phyloP scores from a whole-genome alignment of 2,797 vertebrate species.

The Melopsittacus undulatus region DNA sequence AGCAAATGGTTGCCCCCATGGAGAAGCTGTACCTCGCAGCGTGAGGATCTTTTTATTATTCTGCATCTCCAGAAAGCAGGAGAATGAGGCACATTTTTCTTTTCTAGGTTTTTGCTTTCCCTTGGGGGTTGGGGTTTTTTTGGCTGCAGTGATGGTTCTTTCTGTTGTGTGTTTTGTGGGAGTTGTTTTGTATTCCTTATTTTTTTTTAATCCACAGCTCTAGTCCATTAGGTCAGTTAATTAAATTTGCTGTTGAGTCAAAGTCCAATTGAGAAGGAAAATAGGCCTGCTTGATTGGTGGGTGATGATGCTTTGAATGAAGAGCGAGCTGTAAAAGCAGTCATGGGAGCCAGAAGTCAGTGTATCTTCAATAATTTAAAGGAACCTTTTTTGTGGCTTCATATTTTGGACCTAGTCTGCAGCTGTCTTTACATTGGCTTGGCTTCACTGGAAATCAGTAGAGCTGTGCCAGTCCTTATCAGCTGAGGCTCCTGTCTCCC shows the following conservation, averaged over 20 bases:
- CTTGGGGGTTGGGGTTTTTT: background rate
- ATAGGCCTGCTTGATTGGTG: constrained; percentile 12
- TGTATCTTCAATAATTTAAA: constrained; percentile 51
- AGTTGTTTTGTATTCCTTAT: background rate
- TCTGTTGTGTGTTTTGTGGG: background rate
- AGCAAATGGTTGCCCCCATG: background rate
- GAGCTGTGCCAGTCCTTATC: background rate
- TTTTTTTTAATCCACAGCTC: background rate
- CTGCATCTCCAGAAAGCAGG: background rate
- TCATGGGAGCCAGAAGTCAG: background rate
- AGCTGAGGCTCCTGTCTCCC: background rate
- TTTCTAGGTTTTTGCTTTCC: background rate
- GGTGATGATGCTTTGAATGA: background rate
- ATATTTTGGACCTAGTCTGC: background rate
- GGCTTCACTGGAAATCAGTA: background rate
- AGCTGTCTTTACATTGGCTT: constrained; percentile 53
- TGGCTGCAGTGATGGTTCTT: background rate
- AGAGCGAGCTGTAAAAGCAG: background rate
- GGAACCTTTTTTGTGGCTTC: background rate
- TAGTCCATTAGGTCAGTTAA: constrained; percentile 61
- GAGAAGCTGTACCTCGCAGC: background rate
- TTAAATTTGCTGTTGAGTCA: constrained; percentile 59
- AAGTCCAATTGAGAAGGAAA: constrained; percentile 30
- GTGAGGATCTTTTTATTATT: background rate
- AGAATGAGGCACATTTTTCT: background rate